Evolutionary conservation across 1,140 invertebrate genomes (phyloP).

Genomic region (Drosophila pectinifera): DNA sequence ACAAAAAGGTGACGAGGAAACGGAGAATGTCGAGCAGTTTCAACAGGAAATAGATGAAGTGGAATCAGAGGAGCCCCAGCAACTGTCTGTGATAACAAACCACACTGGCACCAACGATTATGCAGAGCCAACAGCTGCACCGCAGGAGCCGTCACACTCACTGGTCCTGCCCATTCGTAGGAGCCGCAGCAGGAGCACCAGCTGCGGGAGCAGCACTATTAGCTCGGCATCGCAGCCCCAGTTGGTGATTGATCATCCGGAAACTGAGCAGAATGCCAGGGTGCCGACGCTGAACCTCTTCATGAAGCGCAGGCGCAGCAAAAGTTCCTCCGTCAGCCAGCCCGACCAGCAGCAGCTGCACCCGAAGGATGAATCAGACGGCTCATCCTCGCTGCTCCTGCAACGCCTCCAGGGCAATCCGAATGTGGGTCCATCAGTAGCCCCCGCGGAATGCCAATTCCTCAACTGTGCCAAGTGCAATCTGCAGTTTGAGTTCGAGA

Average conservation of each 20-base stretch:
- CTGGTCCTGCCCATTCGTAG: slow-evolving; percentile 29
- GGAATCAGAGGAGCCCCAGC: slow-evolving; percentile 17
- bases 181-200: slow-evolving; percentile 24
- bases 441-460: slow-evolving; percentile 9
- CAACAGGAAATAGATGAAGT: neutral
- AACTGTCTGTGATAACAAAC: slow-evolving; percentile 70
- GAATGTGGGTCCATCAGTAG: neutral
- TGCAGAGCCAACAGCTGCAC: slow-evolving; percentile 2
- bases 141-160: neutral
- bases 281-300: slow-evolving; percentile 23
- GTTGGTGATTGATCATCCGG: slow-evolving; percentile 72
- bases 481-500: slow-evolving; percentile 85
- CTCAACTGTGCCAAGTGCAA: slow-evolving; percentile 62
- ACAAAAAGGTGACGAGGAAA: neutral
- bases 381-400: slow-evolving; percentile 55
- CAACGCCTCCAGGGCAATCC: slow-evolving; percentile 67
- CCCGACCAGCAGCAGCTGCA: slow-evolving; percentile 5
- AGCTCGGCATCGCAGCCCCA: slow-evolving; percentile 71
- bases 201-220: slow-evolving; percentile 53
- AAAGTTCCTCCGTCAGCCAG: slow-evolving; percentile 41
- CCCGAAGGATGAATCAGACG: neutral
- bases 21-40: slow-evolving; percentile 3
- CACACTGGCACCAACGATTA: slow-evolving; percentile 25
- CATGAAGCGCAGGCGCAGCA: slow-evolving; percentile 37
- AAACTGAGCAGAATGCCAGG: slow-evolving; percentile 56